These are phyloP conservation scores for Parnassius smintheus DNA, from an alignment of 2,888 invertebrate species.

Conservation along the genomic window DNA sequence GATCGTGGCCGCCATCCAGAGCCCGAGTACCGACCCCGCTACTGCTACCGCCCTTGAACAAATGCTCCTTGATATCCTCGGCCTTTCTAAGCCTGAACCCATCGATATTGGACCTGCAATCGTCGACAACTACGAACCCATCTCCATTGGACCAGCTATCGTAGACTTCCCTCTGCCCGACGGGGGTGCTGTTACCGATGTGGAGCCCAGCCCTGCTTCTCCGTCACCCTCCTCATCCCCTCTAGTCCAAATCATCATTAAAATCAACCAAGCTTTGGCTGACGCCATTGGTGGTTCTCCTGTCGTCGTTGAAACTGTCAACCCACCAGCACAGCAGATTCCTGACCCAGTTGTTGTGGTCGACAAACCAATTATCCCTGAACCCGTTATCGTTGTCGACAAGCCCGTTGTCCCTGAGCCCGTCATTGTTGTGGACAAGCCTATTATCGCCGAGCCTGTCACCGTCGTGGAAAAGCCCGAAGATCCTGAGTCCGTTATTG, in stretches of 20 bases:
- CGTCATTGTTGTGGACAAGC: too few species aligned
- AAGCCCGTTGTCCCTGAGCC: not conserved
- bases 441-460: conserved; percentile 6
- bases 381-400: conserved; percentile 10
- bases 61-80: conserved; percentile 37
- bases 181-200: conserved; percentile 4
- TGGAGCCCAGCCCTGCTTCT: conserved; percentile 20
- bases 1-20: conserved; percentile 40
- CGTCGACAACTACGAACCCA: conserved; percentile 24
- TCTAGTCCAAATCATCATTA: conserved; percentile 38
- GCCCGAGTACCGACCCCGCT: conserved; percentile 43
- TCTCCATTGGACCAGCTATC: conserved; percentile 29
- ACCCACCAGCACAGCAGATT: conserved; percentile 8
- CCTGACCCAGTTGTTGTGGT: conserved; percentile 19
- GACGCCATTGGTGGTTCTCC: not conserved
- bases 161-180: conserved; percentile 17
- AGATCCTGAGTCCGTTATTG: conserved; percentile 16
- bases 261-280: conserved; percentile 29
- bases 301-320: conserved; percentile 6
- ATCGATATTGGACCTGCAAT: conserved; percentile 24
- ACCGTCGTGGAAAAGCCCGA: conserved; percentile 16
- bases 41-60: conserved; percentile 40
- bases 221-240: conserved; percentile 29
- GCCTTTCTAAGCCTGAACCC: conserved; percentile 20
- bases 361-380: conserved; percentile 8